phyloP scores from a whole-genome alignment of 2,888 invertebrate species.

The Corythucha ciliata region DNA sequence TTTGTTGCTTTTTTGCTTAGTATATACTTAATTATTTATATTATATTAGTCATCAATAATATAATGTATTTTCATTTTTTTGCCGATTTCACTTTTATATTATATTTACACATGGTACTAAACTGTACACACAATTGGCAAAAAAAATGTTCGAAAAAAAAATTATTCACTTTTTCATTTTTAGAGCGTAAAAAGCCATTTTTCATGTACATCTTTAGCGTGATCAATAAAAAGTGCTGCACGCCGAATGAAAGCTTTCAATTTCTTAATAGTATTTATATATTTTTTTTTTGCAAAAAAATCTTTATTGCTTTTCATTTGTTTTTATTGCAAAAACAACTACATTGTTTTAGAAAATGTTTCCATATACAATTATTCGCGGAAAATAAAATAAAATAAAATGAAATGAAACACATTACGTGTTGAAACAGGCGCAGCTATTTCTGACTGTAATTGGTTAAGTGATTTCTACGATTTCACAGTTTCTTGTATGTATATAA shows the following conservation, averaged over 20 bases:
- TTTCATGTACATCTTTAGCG: too few relatives aligned
- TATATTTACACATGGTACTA: slow-evolving; percentile 32
- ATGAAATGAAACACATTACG: background rate
- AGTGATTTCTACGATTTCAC: too few relatives aligned
- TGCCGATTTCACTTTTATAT: too few relatives aligned
- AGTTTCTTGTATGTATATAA: too few relatives aligned
- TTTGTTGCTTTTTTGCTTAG: slow-evolving; percentile 28
- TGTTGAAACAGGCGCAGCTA: too few relatives aligned
- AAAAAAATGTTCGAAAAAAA: slow-evolving; percentile 22
- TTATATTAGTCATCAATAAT: slow-evolving; percentile 32
- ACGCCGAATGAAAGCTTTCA: slow-evolving; percentile 28
- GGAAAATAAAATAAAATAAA: background rate
- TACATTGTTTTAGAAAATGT: slow-evolving; percentile 22
- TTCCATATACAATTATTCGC: slow-evolving; percentile 12
- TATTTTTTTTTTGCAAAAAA: slow-evolving; percentile 23
- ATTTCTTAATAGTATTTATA: slow-evolving; percentile 22
- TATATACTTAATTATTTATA: slow-evolving; percentile 31
- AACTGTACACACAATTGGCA: slow-evolving; percentile 32
- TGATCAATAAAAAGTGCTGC: slow-evolving; percentile 26
- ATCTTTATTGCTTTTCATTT: slow-evolving; percentile 27
- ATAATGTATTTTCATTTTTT: slow-evolving; percentile 30
- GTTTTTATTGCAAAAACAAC: slow-evolving; percentile 30
- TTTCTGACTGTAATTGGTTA: too few relatives aligned
- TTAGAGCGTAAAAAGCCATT: too few relatives aligned
- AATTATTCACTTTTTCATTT: too few relatives aligned